A percentile compares a stretch with the other conserved stretches of the same genome.
These are phyloP conservation scores for Grus americana DNA, from an alignment of 2,113 vertebrate species.

Conservation along the genomic window DNA sequence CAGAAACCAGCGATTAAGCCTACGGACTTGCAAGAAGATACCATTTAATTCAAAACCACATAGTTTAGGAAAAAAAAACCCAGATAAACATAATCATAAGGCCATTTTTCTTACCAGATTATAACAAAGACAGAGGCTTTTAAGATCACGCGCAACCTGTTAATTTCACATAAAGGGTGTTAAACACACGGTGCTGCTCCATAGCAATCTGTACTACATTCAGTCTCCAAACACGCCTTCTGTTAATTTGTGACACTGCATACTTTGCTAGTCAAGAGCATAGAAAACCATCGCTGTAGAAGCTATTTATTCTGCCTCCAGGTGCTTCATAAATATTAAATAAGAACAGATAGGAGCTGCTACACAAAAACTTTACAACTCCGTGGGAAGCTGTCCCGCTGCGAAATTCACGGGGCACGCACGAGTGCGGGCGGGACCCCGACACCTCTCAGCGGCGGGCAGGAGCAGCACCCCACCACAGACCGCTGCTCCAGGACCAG, in stretches of 20 bases:
- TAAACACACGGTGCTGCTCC: neutral
- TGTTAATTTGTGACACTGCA: neutral
- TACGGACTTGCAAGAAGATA: neutral
- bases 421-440: accelerated
- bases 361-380: neutral
- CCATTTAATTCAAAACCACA: neutral
- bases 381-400: neutral
- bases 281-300: neutral
- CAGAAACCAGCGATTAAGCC: neutral
- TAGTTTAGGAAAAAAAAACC: neutral
- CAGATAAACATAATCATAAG: neutral
- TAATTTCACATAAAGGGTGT: neutral
- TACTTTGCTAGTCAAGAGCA: neutral
- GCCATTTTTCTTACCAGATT: neutral
- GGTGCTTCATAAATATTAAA: neutral
- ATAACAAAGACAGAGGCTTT: neutral
- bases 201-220: neutral
- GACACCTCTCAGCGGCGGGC: too few species aligned
- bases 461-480: accelerated
- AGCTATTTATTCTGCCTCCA: neutral
- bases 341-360: neutral
- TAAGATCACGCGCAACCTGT: neutral
- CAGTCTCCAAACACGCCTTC: neutral
- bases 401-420: neutral
- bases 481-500: neutral